phyloP scores from a whole-genome alignment of 2,797 vertebrate genomes.

The Lophius americanus region DNA sequence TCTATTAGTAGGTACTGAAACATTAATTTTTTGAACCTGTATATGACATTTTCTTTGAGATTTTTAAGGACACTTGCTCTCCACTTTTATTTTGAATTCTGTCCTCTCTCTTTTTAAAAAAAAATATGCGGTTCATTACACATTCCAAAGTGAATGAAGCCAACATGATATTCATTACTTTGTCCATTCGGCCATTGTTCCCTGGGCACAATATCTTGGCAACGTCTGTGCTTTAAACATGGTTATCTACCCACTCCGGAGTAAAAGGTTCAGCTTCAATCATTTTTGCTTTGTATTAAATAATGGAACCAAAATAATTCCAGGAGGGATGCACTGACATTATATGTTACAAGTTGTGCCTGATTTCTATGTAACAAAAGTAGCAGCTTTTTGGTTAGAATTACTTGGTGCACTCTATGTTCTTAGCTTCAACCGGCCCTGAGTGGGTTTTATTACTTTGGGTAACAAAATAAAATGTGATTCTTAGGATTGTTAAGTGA shows the following conservation, averaged over 20 bases:
- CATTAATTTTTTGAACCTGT: neutral
- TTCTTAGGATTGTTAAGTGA: constrained; percentile 20
- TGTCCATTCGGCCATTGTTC: too few species aligned
- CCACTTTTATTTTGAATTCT: neutral
- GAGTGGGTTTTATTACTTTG: constrained; percentile 38
- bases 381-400: constrained; percentile 42
- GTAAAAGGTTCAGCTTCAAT: constrained; percentile 4
- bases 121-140: constrained; percentile 28
- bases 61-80: neutral
- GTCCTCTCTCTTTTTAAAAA: constrained; percentile 14
- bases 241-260: neutral
- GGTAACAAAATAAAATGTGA: constrained; percentile 34
- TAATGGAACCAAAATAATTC: neutral
- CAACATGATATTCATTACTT: constrained; percentile 7
- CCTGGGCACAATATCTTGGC: neutral
- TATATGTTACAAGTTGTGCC: constrained; percentile 46
- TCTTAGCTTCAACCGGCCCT: constrained; percentile 57
- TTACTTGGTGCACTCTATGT: constrained; percentile 44
- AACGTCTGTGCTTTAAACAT: constrained; percentile 41
- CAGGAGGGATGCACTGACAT: constrained; percentile 30
- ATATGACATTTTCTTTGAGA: neutral
- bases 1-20: neutral
- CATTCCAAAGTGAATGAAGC: constrained; percentile 30
- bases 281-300: constrained; percentile 11
- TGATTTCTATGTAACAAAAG: constrained; percentile 41